phyloP scores from a whole-genome alignment of 2,797 vertebrate genomes.

The Hephaestus fuliginosus region DNA sequence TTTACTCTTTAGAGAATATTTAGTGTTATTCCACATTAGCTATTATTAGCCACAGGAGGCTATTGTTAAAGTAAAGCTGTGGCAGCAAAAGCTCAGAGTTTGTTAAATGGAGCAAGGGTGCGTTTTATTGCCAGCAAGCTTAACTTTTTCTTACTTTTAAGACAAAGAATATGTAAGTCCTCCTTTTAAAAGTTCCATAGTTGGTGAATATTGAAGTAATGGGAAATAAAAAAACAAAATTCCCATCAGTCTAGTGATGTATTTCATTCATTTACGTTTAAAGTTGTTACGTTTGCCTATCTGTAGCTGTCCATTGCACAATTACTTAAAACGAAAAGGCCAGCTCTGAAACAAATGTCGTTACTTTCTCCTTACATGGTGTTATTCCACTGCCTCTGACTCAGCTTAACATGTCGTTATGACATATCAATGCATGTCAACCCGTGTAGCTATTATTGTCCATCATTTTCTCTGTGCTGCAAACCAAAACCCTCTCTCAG shows the following conservation, averaged over 20 bases:
- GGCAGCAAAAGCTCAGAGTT: background rate
- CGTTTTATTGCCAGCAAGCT: background rate
- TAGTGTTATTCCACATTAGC: background rate
- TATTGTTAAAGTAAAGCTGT: background rate
- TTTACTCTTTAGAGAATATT: background rate
- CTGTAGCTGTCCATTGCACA: background rate
- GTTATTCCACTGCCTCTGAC: slow-evolving; percentile 7
- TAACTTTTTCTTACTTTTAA: background rate
- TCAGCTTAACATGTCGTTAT: slow-evolving; percentile 24
- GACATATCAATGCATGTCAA: slow-evolving; percentile 23
- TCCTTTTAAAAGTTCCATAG: background rate
- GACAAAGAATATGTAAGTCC: background rate
- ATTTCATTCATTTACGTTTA: too few relatives aligned
- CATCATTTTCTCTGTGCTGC: slow-evolving; percentile 24
- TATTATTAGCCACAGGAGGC: background rate
- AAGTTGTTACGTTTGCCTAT: background rate
- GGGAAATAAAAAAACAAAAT: background rate
- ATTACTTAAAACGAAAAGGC: background rate
- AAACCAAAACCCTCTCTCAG: slow-evolving; percentile 41
- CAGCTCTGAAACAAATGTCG: background rate
- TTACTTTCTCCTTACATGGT: slow-evolving; percentile 28
- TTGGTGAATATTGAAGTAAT: background rate
- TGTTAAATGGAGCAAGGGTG: background rate
- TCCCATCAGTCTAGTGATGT: background rate
- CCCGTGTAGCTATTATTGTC: slow-evolving; percentile 1